Evolutionary conservation across 2,113 vertebrate species (phyloP).

Genomic region (Rafetus swinhoei): DNA sequence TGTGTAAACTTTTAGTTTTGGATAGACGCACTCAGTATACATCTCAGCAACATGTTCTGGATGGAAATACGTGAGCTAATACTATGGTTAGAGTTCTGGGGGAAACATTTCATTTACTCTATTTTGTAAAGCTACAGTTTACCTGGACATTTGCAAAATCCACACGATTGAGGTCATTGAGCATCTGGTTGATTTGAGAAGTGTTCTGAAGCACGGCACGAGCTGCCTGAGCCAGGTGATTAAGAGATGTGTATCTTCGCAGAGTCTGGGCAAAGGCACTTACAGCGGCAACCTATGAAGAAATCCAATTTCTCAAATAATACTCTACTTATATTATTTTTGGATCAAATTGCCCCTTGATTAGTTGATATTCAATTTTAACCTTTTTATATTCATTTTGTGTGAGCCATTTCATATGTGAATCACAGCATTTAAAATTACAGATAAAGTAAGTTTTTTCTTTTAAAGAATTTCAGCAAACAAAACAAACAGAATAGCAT

Average conservation of each 20-base stretch:
- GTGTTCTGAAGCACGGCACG: constrained; percentile 98
- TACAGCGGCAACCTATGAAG: constrained; percentile 92
- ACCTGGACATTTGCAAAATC: constrained; percentile 99
- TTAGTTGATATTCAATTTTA: constrained; percentile 5
- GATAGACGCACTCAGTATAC: background rate
- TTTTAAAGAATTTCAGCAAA: constrained; percentile 18
- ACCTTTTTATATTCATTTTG: constrained; percentile 38
- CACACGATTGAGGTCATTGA: constrained; percentile 98
- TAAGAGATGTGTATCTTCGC: constrained; percentile 97
- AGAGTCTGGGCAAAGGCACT: constrained; percentile 99
- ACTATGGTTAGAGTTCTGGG: background rate
- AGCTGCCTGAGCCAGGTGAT: constrained; percentile 98
- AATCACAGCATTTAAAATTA: constrained; percentile 31
- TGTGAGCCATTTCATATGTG: background rate
- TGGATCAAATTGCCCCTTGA: constrained; percentile 19
- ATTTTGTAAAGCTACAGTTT: constrained; percentile 35
- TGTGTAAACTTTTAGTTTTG: background rate
- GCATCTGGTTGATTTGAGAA: constrained; percentile 99
- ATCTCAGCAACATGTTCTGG: background rate
- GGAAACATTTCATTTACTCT: background rate
- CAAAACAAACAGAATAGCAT: background rate
- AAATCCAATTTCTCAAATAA: constrained; percentile 19
- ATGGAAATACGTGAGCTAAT: constrained; percentile 5
- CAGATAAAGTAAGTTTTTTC: constrained; percentile 47
- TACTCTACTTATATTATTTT: background rate